phyloP scores from a whole-genome alignment of 2,888 invertebrate genomes.

The Synergus laeviventris region DNA sequence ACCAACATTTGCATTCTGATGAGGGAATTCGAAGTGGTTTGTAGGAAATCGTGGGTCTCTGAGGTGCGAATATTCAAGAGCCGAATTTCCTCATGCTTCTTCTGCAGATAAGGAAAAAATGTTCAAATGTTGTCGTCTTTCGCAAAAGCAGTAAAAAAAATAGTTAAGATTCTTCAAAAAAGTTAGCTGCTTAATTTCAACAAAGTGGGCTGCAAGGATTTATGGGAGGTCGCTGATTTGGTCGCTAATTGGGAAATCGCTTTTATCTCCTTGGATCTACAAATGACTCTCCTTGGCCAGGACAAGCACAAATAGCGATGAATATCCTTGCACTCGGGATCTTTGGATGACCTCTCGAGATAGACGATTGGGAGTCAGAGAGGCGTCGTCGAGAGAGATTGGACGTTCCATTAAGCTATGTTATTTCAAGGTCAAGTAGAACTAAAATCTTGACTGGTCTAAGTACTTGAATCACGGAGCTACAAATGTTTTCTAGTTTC shows the following conservation, averaged over 20 bases:
- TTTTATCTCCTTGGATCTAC: conserved; percentile 46
- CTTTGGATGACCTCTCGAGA: conserved; percentile 4
- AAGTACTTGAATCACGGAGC: neutral
- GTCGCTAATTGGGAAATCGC: conserved; percentile 50
- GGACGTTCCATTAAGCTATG: neutral
- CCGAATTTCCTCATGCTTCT: neutral
- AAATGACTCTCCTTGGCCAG: conserved; percentile 34
- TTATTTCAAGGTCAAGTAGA: neutral
- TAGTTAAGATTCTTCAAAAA: neutral
- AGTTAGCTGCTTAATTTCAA: neutral
- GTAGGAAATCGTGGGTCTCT: neutral
- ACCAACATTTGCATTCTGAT: conserved; percentile 23
- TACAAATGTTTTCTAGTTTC: neutral
- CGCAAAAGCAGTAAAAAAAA: no score
- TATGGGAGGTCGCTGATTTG: conserved; percentile 29
- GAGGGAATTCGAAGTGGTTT: neutral
- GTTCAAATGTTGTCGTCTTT: no score
- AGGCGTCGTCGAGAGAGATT: neutral
- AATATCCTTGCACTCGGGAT: conserved; percentile 4
- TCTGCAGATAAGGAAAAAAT: neutral
- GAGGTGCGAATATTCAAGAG: neutral
- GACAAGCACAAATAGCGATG: neutral
- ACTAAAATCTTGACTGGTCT: no score
- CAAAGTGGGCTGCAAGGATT: neutral
- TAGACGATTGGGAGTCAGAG: conserved; percentile 1